Conservation (phyloP, 2,113 vertebrate species). For the Mus pahari region DNA sequence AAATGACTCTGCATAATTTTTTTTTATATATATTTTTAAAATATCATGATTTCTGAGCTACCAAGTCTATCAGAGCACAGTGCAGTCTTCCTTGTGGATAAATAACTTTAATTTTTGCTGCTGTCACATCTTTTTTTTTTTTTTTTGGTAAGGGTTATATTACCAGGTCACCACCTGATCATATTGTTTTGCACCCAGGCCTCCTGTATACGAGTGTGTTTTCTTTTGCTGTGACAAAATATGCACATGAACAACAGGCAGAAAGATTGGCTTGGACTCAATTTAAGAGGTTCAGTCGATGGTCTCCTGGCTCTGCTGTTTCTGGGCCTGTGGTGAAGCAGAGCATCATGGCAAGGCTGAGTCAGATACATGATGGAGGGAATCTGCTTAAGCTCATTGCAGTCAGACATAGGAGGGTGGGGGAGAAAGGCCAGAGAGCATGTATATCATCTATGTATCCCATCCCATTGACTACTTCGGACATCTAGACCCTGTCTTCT, state of each 20-base stretch:
- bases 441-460: neutral
- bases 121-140: neutral
- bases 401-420: neutral
- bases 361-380: neutral
- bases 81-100: neutral
- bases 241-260: neutral
- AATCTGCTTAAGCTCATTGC: neutral
- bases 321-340: neutral
- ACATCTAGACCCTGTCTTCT: neutral
- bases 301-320: neutral
- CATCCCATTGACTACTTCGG: neutral
- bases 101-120: neutral
- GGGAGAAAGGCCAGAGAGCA: neutral
- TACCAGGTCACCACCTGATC: neutral
- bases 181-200: neutral
- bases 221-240: neutral
- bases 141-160: neutral
- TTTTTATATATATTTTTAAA: conserved; percentile 2
- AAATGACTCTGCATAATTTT: neutral
- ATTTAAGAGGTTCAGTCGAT: neutral
- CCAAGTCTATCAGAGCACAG: neutral
- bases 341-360: neutral
- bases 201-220: neutral
- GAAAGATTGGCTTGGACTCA: neutral
- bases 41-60: conserved; percentile 38